phyloP scores from a whole-genome alignment of 2,797 vertebrate species.

The Enteromius treurensis region DNA sequence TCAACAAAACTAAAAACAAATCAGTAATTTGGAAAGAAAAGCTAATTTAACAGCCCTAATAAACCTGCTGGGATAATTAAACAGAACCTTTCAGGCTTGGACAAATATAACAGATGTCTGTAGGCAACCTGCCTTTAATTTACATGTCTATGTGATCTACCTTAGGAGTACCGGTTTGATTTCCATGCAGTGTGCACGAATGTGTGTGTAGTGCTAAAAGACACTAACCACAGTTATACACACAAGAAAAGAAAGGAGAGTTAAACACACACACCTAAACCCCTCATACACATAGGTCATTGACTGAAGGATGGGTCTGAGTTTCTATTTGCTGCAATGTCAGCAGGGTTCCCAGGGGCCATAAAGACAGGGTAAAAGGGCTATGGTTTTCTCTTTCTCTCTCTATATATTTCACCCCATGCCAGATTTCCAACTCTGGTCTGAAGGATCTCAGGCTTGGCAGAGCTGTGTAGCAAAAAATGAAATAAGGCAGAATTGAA shows the following conservation, averaged over 20 bases:
- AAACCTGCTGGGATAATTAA: background rate
- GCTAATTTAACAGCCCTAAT: background rate
- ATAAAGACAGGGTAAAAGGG: slow-evolving; percentile 40
- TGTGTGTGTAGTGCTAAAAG: background rate
- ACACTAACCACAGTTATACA: background rate
- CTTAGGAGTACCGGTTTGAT: background rate
- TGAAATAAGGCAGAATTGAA: slow-evolving; percentile 20
- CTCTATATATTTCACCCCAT: slow-evolving; percentile 23
- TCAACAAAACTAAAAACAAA: background rate
- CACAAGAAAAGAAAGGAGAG: slow-evolving; percentile 7
- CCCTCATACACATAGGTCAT: slow-evolving; percentile 1
- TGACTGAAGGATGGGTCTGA: slow-evolving; percentile 9
- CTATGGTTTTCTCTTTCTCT: slow-evolving; percentile 1
- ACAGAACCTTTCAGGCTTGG: background rate
- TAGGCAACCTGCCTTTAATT: background rate
- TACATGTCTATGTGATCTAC: background rate
- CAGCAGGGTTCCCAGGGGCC: slow-evolving; percentile 26
- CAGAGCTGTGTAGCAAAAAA: slow-evolving; percentile 1
- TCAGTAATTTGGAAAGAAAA: background rate
- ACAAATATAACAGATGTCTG: background rate
- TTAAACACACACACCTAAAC: background rate
- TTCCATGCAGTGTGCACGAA: background rate
- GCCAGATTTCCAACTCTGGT: slow-evolving; percentile 8
- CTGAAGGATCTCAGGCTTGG: background rate
- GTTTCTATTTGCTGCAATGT: slow-evolving; percentile 48